Evolutionary conservation across 64 coral and sea anemone species (phyloP).

Genomic region (Stichodactyla helianthus): DNA sequence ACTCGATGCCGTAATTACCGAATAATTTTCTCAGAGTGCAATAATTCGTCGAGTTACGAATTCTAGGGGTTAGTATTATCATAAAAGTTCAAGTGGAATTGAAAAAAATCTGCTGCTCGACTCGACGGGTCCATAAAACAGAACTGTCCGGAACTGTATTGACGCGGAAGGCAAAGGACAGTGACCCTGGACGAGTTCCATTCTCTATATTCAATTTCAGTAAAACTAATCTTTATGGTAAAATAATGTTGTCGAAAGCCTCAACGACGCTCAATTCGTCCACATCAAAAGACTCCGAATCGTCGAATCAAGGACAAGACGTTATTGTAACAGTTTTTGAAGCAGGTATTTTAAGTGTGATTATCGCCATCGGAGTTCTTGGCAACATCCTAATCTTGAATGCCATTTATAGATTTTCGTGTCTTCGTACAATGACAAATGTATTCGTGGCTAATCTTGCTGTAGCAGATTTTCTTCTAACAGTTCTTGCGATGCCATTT

Average conservation of each 20-base stretch:
- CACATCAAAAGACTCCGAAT: background rate
- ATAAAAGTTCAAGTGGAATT: no score
- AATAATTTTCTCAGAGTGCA: no score
- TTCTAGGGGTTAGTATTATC: no score
- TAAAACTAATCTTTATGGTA: no score
- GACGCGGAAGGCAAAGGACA: no score
- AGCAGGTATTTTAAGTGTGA: slow-evolving; percentile 34
- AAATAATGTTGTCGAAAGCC: background rate
- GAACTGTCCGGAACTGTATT: no score
- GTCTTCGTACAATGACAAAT: slow-evolving; percentile 76
- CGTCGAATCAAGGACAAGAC: background rate
- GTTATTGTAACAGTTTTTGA: slow-evolving; percentile 10
- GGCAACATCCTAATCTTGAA: slow-evolving; percentile 66
- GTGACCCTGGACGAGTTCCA: no score
- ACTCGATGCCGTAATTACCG: no score
- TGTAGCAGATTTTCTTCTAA: slow-evolving; percentile 65
- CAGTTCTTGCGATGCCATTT: slow-evolving; percentile 72
- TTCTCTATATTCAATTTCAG: no score
- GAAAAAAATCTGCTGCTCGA: no score
- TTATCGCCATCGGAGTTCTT: slow-evolving; percentile 35
- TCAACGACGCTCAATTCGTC: background rate
- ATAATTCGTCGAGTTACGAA: no score
- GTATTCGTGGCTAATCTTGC: slow-evolving; percentile 73
- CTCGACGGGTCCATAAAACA: no score
- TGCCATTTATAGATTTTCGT: slow-evolving; percentile 46